Evolutionary conservation across 2,797 vertebrate genomes (phyloP), one percentile per base, ranked within the genome.

Genomic region (Silurus lanzhouensis): DNA sequence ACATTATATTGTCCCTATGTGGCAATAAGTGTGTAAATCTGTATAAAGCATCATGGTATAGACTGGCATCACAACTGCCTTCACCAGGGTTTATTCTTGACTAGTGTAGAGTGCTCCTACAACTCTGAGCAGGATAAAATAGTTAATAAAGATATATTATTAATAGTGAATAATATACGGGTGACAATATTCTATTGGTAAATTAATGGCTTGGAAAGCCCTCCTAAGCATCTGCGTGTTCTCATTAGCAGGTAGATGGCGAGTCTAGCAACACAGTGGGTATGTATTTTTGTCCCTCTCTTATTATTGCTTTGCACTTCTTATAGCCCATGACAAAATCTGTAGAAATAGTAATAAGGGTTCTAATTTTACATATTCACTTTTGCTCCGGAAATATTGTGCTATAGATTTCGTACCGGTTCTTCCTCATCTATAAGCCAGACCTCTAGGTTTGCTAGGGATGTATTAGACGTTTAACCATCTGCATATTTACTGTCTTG

Each of bases 181-280:
- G 63, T 86, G 71, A 66, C 17, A 72, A n/a, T 84, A 61, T 44
- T n/a, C 10, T 67, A 9, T 67, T 55, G 44, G 61, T 79, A 60
- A 6, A 5, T 38, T 58, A 58, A 77, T 38, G 27, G 9, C 61
- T n/a, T 46, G 58, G 31, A 44, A 63, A 6, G 22, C 20, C 31
- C 38, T 17, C 44, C 25, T 67, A 63, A 55, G 76, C 13, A 19
- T 71, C n/a, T 48, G 55, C 27, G 27, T 44, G n/a, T 75, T 71
- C 66, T 82, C 66, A 82, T 70, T 68, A 82, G 20, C 20, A 46
- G 81, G 66, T 82, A 67, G 27, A 58, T 52, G 68, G 17, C 46
- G 38, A 46, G 55, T 61, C 17, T 15, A 83, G 58, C 14, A 74
- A n/a, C n/a, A 52, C 57, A 70, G 31, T 60, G 57, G 57, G 68